Percentiles rank a stretch among this genome's conserved stretches.
Conservation (phyloP, 2,797 vertebrate species). For the Gymnothorax reevesii region DNA sequence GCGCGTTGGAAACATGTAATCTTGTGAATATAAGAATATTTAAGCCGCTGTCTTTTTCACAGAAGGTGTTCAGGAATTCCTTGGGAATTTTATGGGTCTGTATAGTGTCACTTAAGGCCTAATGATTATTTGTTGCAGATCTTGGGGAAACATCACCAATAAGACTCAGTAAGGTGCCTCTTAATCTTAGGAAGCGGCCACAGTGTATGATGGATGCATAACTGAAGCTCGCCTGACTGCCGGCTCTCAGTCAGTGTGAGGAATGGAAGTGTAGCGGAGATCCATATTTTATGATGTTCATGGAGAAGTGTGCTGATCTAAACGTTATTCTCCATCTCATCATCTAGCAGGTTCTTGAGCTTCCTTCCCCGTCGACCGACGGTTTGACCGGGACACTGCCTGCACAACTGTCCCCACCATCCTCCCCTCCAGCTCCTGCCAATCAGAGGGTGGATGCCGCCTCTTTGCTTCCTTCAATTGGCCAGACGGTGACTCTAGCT, state of each 20-base stretch:
- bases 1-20: too few relatives aligned
- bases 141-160: neutral
- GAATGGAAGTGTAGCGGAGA: neutral
- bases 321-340: conserved; percentile 12
- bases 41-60: too few relatives aligned
- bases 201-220: neutral
- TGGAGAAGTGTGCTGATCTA: neutral
- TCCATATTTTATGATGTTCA: neutral
- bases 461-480: conserved; percentile 33
- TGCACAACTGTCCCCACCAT: conserved; percentile 55
- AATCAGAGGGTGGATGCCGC: conserved; percentile 49
- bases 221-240: neutral
- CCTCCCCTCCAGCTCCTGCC: conserved; percentile 49
- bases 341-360: conserved; percentile 65
- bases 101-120: neutral
- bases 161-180: neutral
- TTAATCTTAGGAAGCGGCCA: neutral
- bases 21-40: neutral
- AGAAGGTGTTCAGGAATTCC: neutral
- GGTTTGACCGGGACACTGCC: conserved; percentile 57
- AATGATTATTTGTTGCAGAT: neutral
- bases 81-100: neutral
- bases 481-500: conserved; percentile 47
- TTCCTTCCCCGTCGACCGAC: conserved; percentile 56
- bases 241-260: neutral